Base-by-base conservation (phyloP, 23 tunicate species). In the Trididemnum clinides region DNA sequence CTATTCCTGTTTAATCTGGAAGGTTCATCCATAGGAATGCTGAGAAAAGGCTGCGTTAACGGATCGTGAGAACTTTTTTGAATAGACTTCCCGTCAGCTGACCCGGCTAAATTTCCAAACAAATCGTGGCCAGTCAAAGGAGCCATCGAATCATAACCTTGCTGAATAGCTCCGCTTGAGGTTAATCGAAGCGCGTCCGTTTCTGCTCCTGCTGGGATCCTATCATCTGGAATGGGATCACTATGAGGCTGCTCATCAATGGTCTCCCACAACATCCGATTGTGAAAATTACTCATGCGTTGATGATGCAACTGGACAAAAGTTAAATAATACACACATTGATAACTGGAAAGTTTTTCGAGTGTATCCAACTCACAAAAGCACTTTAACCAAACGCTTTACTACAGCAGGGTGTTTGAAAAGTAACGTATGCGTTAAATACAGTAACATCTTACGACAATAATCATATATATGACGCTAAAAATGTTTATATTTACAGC, bases 251-350 rank as follows among this genome's bases (percentile, higher is more conserved):
- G 35, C 28, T 86, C 90, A 54, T 80, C 72, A 51, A 87, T 71
- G 19, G 91, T 87, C 33, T 87, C 91, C 91, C 91, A 87, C 91
- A 87, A 69, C 88, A 85, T 73, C 1, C 78, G 84, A 27, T 37
- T 34, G 36, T 87, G 91, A 34, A 27, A 57, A 25, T 64, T 33
- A 72, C 51, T 51, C 81, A 87, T 19, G 5, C 85, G 85, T 71
- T 80, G 91, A 44, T 87, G 91, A 57, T 87, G 91, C 26, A 87
- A 39, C 91, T 87, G 26, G 10, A 31, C 10, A 44, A 44, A 44
- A 44, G 15, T 44, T 15, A 44, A 44, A 44, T 15, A 15, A n/a
- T n/a, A n/a, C n/a, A n/a, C n/a, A n/a, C n/a, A n/a, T n/a, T n/a
- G n/a, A n/a, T n/a, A n/a, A n/a, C n/a, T n/a, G n/a, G n/a, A n/a